These are phyloP conservation scores for Ceriagrion tenellum DNA, from an alignment of 2,888 invertebrate genomes.

Conservation along the genomic window DNA sequence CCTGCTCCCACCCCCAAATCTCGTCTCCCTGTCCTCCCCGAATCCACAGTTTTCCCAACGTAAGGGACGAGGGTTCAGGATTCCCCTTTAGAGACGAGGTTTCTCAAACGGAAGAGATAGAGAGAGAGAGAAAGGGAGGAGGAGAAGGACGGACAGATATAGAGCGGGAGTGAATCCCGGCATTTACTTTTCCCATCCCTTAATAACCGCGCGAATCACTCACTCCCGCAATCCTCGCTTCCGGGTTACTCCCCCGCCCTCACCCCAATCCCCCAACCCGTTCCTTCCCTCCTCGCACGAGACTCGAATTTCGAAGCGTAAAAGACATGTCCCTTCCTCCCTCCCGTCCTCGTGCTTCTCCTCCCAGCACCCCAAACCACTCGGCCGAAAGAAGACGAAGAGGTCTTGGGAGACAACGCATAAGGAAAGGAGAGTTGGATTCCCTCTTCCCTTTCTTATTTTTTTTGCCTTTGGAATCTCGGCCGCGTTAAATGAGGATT, in stretches of 20 bases:
- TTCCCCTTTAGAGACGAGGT: not conserved
- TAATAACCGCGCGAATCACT: conserved; percentile 27
- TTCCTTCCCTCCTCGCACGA: conserved; percentile 20
- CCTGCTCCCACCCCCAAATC: too few species aligned
- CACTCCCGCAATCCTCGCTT: conserved; percentile 4
- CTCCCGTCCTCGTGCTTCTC: not conserved
- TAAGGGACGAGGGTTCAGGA: too few species aligned
- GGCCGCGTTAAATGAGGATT: conserved; percentile 65
- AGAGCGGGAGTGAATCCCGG: not conserved
- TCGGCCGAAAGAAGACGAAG: conserved; percentile 5
- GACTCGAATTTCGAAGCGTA: conserved; percentile 57
- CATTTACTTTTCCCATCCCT: conserved; percentile 36
- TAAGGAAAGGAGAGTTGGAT: not conserved
- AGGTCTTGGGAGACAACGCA: conserved; percentile 27
- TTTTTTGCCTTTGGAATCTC: conserved; percentile 44
- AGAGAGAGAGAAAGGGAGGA: not conserved
- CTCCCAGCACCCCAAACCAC: not conserved
- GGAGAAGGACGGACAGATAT: not conserved
- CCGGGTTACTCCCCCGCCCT: not conserved
- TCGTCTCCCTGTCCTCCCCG: too few species aligned
- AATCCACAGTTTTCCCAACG: too few species aligned
- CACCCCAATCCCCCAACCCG: not conserved
- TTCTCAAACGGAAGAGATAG: not conserved
- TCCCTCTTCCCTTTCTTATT: not conserved
- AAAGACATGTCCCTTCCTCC: not conserved